Evolutionary conservation across 2,797 vertebrate genomes (phyloP).

Genomic region (Falco cherrug): DNA sequence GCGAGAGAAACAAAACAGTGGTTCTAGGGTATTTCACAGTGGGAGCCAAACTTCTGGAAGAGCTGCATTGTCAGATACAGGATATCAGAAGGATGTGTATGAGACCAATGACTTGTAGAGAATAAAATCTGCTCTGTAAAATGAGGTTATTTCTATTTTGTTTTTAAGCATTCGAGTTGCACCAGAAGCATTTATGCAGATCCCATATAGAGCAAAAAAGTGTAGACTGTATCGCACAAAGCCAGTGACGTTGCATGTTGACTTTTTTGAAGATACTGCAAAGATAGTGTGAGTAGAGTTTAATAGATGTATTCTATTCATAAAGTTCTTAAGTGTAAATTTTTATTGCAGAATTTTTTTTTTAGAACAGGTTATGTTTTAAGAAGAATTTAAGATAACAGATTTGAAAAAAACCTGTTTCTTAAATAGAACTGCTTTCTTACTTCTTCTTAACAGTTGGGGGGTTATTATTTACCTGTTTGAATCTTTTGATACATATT

Average conservation of each 20-base stretch:
- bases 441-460: background rate
- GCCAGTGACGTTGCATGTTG: slow-evolving; percentile 82
- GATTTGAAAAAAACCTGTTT: background rate
- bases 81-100: background rate
- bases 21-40: background rate
- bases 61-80: background rate
- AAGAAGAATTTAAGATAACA: background rate
- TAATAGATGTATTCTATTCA: background rate
- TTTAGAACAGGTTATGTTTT: background rate
- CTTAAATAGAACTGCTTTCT: background rate
- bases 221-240: slow-evolving; percentile 83
- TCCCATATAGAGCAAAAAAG: slow-evolving; percentile 85
- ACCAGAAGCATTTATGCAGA: slow-evolving; percentile 78
- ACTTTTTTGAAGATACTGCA: slow-evolving; percentile 76
- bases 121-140: background rate
- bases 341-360: background rate
- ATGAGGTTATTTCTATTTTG: background rate
- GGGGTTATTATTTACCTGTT: background rate
- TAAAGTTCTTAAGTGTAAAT: background rate
- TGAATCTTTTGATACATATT: background rate
- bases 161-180: slow-evolving; percentile 80
- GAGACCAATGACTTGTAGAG: background rate
- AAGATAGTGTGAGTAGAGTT: slow-evolving; percentile 82
- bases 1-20: background rate
- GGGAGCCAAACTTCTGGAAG: background rate